Conservation (phyloP, 2,797 vertebrate genomes). For the Microctenopoma lineatum region DNA sequence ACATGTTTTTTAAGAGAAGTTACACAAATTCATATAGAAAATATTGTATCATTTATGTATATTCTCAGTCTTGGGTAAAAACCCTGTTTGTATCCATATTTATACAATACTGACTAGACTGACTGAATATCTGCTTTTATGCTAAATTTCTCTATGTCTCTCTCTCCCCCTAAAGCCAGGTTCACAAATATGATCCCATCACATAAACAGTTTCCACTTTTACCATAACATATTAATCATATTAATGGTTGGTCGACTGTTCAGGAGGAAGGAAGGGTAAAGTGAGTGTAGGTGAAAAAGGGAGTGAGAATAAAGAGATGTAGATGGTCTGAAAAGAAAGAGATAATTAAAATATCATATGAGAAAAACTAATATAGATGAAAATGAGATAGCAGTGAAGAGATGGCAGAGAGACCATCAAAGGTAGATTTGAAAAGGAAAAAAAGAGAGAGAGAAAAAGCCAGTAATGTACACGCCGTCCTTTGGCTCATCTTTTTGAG, state of each 20-base stretch:
- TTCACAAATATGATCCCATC: conserved; percentile 10
- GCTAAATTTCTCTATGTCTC: conserved; percentile 6
- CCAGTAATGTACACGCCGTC: conserved; percentile 5
- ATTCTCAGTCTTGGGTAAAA: neutral
- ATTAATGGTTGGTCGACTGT: conserved; percentile 4
- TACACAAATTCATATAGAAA: neutral
- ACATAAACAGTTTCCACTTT: conserved; percentile 8
- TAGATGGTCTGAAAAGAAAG: neutral
- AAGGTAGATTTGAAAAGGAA: conserved; percentile 28
- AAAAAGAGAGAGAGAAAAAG: conserved; percentile 22
- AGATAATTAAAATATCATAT: conserved; percentile 4
- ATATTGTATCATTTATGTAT: neutral
- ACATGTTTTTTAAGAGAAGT: neutral
- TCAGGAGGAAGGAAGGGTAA: neutral
- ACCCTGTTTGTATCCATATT: too few species aligned
- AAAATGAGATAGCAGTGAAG: conserved; percentile 11
- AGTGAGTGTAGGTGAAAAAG: neutral
- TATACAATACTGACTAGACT: neutral
- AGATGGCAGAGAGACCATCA: conserved; percentile 17
- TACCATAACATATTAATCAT: conserved; percentile 40
- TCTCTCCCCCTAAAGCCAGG: neutral
- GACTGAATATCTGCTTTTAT: neutral
- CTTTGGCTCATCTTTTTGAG: conserved; percentile 58
- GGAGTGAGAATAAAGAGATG: conserved; percentile 1
- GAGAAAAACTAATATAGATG: conserved; percentile 12